Evolutionary conservation across 2,113 vertebrate species (phyloP).

Genomic region (Protobothrops flavoviridis): DNA sequence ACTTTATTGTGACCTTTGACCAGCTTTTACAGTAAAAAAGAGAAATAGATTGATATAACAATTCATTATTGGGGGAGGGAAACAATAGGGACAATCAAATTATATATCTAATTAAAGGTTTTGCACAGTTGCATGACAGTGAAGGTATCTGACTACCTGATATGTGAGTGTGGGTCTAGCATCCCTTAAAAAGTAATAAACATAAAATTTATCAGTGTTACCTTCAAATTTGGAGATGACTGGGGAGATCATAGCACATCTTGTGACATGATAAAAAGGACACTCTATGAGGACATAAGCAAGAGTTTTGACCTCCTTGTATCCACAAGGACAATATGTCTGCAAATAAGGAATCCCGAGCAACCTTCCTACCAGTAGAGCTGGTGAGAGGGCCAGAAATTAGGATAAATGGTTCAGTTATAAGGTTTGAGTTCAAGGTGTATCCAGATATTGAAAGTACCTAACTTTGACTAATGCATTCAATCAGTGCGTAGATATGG

Average conservation of each 20-base stretch:
- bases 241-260: neutral
- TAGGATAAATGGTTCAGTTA: neutral
- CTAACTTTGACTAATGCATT: neutral
- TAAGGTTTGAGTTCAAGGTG: neutral
- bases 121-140: neutral
- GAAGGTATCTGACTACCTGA: neutral
- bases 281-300: neutral
- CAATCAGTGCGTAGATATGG: neutral
- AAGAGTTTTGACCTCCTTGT: neutral
- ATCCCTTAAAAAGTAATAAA: neutral
- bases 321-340: neutral
- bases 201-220: neutral
- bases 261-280: neutral
- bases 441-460: neutral
- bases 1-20: neutral
- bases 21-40: neutral
- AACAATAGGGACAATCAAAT: neutral
- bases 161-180: neutral
- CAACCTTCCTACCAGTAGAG: neutral
- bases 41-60: neutral
- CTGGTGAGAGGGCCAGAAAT: neutral
- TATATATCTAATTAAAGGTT: neutral
- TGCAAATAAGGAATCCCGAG: neutral
- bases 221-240: neutral
- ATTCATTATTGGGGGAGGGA: neutral